phyloP scores from a whole-genome alignment of 2,888 invertebrate genomes.

The Parasteatoda lunata region DNA sequence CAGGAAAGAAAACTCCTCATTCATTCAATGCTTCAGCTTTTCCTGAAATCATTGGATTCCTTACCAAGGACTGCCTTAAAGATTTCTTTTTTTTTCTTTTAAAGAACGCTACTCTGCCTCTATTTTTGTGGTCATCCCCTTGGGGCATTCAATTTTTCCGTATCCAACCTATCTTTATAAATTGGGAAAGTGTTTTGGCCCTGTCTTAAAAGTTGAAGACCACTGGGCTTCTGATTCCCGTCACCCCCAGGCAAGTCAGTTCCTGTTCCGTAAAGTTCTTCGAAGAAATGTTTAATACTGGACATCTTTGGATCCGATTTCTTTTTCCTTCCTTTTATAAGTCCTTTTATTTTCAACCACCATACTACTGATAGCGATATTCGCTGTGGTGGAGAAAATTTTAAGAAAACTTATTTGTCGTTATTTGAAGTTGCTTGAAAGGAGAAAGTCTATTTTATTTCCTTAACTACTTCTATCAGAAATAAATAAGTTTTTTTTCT shows the following conservation, averaged over 20 bases:
- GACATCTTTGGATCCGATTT: background rate
- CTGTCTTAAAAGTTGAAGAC: constrained; percentile 29
- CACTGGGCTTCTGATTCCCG: constrained; percentile 19
- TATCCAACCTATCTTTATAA: constrained; percentile 42
- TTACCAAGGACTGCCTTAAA: too few species aligned
- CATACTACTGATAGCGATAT: background rate
- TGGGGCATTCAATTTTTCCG: constrained; percentile 39
- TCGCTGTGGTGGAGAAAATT: background rate
- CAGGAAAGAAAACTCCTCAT: too few species aligned
- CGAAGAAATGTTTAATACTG: constrained; percentile 36
- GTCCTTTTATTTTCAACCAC: background rate
- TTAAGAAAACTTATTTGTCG: background rate
- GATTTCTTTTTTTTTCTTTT: too few species aligned
- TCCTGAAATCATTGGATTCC: too few species aligned
- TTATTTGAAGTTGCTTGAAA: background rate
- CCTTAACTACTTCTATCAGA: background rate
- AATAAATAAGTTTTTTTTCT: too few species aligned
- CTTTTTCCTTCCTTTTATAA: background rate
- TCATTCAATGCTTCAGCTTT: too few species aligned
- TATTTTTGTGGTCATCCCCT: constrained; percentile 22
- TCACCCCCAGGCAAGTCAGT: constrained; percentile 17
- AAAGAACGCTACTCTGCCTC: background rate
- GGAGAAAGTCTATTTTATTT: background rate
- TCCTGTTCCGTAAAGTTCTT: constrained; percentile 45
- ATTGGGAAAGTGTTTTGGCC: constrained; percentile 59